These are phyloP conservation scores for Maccullochella peelii DNA, from an alignment of 2,113 vertebrate species.

Conservation along the genomic window DNA sequence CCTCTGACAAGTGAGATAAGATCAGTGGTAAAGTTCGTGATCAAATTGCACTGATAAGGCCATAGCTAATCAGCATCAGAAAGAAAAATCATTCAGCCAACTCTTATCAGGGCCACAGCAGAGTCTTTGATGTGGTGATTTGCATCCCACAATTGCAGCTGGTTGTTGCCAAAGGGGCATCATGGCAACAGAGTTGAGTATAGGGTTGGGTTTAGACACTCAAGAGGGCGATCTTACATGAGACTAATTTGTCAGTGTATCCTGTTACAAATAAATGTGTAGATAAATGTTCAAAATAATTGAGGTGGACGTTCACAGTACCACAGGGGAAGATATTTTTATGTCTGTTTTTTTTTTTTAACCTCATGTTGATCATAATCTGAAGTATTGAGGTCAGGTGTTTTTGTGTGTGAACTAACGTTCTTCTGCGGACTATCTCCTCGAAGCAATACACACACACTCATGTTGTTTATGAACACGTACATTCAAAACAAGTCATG, in stretches of 20 bases:
- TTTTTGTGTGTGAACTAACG: neutral
- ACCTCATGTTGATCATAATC: neutral
- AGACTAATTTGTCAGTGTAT: neutral
- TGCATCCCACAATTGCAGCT: slow-evolving; percentile 43
- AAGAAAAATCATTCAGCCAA: neutral
- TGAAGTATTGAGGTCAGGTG: slow-evolving; percentile 4
- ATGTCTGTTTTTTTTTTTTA: neutral
- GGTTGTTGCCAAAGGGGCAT: slow-evolving; percentile 10
- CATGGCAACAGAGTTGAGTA: slow-evolving; percentile 46
- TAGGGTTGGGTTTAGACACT: slow-evolving; percentile 1
- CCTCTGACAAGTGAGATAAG: neutral
- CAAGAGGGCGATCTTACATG: slow-evolving; percentile 28
- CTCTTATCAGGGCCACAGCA: slow-evolving; percentile 25
- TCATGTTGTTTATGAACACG: neutral
- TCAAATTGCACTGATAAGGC: neutral
- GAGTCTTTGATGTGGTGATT: slow-evolving; percentile 36
- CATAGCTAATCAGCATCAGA: neutral
- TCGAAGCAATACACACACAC: neutral
- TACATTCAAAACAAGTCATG: neutral
- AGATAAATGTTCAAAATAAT: neutral
- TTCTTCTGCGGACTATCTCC: neutral
- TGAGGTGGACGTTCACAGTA: neutral
- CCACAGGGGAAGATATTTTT: neutral
- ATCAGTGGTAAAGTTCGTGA: neutral
- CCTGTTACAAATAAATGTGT: neutral